phyloP scores from a whole-genome alignment of 2,888 invertebrate genomes.

The Tetrapedia diversipes region DNA sequence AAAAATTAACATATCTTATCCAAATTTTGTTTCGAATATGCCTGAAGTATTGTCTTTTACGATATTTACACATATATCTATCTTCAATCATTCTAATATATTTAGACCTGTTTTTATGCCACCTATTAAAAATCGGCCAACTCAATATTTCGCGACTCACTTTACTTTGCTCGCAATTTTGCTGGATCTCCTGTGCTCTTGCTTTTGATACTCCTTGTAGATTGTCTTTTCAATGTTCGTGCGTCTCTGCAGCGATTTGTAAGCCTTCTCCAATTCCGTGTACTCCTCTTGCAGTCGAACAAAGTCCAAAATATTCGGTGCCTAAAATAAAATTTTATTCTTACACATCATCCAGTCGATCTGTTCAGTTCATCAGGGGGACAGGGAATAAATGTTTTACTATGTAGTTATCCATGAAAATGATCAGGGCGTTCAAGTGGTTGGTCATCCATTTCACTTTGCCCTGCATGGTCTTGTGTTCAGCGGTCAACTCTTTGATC shows the following conservation, averaged over 20 bases:
- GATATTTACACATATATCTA: too few species aligned
- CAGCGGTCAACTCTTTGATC: constrained; percentile 82
- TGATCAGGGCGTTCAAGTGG: constrained; percentile 72
- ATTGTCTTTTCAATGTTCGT: constrained; percentile 67
- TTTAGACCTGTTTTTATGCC: too few species aligned
- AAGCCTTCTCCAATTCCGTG: constrained; percentile 82
- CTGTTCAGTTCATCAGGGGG: not conserved
- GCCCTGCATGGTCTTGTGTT: constrained; percentile 79
- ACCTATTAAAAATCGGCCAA: too few species aligned
- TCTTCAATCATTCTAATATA: too few species aligned
- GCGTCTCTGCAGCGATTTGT: constrained; percentile 79
- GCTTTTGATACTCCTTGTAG: constrained; percentile 14
- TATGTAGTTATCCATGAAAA: constrained; percentile 42
- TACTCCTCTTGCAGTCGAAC: constrained; percentile 84
- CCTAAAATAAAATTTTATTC: constrained; percentile 56
- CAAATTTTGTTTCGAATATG: too few species aligned
- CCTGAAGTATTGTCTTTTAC: too few species aligned
- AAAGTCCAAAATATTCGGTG: constrained; percentile 86
- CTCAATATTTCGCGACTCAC: too few species aligned
- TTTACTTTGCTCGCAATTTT: too few species aligned
- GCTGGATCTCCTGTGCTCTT: too few species aligned
- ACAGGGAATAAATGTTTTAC: constrained; percentile 24
- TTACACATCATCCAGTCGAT: not conserved
- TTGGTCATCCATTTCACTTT: constrained; percentile 82
- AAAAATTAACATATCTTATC: too few species aligned